These are phyloP conservation scores for Oeneis ivallda DNA, from an alignment of 2,888 invertebrate genomes.

Conservation along the genomic window DNA sequence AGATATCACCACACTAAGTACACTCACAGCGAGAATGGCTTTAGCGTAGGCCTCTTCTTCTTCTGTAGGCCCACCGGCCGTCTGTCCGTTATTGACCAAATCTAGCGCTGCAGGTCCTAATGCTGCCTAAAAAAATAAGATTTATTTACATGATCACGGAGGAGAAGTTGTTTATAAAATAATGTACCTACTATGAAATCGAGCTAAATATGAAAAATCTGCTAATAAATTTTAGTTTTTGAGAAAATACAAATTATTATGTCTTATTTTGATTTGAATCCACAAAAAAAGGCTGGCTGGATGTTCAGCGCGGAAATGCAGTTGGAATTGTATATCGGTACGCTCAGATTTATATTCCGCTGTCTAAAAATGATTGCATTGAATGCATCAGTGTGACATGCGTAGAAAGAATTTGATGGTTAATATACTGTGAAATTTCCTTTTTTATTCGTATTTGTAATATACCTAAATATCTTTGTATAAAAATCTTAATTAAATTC, in stretches of 20 bases:
- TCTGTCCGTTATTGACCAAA: slow-evolving; percentile 62
- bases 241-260: no score
- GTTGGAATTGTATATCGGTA: no score
- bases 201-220: no score
- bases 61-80: slow-evolving; percentile 63
- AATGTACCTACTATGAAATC: no score
- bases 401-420: no score
- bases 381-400: no score
- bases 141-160: background rate
- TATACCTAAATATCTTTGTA: background rate
- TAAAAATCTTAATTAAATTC: background rate
- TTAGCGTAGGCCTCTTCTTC: slow-evolving; percentile 79
- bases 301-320: no score
- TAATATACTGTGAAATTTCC: background rate
- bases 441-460: background rate
- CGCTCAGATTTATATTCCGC: no score
- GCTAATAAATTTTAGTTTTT: no score
- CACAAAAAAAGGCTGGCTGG: no score
- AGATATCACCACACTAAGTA: slow-evolving; percentile 87
- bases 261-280: no score
- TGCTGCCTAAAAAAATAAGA: slow-evolving; percentile 80
- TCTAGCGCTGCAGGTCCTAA: slow-evolving; percentile 86
- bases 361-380: no score
- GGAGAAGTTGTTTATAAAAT: background rate
- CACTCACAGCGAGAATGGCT: slow-evolving; percentile 84